A percentile compares a stretch with the other conserved stretches of the same genome.
Evolutionary conservation across 2,797 vertebrate species (phyloP).

Genomic region (Sphaeramia orbicularis): DNA sequence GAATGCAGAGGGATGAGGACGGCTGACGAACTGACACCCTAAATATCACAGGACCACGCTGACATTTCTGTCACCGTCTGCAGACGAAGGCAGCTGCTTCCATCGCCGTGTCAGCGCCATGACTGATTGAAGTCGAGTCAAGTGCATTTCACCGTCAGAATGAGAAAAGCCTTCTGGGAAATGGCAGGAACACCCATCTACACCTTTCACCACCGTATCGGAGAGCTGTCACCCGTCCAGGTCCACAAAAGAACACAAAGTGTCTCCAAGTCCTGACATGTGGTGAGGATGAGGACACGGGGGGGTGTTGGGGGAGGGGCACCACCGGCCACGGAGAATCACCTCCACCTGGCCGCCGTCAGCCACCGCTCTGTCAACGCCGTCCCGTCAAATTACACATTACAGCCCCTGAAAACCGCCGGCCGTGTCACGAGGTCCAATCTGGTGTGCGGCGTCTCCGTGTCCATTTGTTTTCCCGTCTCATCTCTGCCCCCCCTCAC

Average conservation of each 20-base stretch:
- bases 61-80: slow-evolving; percentile 50
- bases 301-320: neutral
- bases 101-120: slow-evolving; percentile 57
- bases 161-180: slow-evolving; percentile 61
- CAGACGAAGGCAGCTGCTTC: slow-evolving; percentile 59
- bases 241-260: slow-evolving; percentile 69
- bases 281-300: slow-evolving; percentile 16
- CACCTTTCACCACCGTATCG: slow-evolving; percentile 64
- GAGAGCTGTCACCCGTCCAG: slow-evolving; percentile 66
- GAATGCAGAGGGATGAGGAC: neutral
- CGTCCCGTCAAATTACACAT: slow-evolving; percentile 38
- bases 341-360: slow-evolving; percentile 47
- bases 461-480: slow-evolving; percentile 56
- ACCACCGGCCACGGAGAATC: slow-evolving; percentile 32
- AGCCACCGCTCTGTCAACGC: slow-evolving; percentile 29
- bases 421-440: slow-evolving; percentile 34
- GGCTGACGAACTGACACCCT: slow-evolving; percentile 34
- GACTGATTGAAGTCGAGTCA: slow-evolving; percentile 66
- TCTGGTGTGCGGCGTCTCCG: slow-evolving; percentile 7
- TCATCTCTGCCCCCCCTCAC: slow-evolving; percentile 34
- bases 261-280: slow-evolving; percentile 60
- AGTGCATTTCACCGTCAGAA: slow-evolving; percentile 63
- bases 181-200: slow-evolving; percentile 71
- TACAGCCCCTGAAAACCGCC: slow-evolving; percentile 14
- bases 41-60: slow-evolving; percentile 30